A percentile compares a stretch with the other conserved stretches of the same genome.
Evolutionary conservation across 1,140 invertebrate species (phyloP).

Genomic region (Oncopodura yosiiana): DNA sequence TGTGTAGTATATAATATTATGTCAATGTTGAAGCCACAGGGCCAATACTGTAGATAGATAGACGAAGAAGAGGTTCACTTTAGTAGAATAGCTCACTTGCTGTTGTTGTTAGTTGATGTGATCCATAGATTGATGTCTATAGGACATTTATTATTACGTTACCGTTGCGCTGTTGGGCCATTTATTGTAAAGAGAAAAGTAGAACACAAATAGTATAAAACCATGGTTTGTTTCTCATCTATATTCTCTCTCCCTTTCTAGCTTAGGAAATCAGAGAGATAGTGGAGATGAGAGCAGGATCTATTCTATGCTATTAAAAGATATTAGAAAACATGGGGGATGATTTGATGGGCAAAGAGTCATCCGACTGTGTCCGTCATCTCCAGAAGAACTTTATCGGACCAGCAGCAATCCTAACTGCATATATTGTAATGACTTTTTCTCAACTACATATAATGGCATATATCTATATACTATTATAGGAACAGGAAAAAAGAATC

Average conservation of each 20-base stretch:
- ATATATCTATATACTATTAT: too few relatives aligned
- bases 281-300: neutral
- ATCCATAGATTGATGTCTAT: too few relatives aligned
- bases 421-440: too few relatives aligned
- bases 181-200: constrained; percentile 5
- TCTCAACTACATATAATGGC: too few relatives aligned
- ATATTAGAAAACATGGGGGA: constrained; percentile 30
- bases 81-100: constrained; percentile 18
- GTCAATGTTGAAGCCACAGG: too few relatives aligned
- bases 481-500: too few relatives aligned
- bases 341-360: constrained; percentile 19
- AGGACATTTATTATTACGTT: constrained; percentile 23
- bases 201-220: neutral
- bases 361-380: constrained; percentile 21
- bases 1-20: too few relatives aligned
- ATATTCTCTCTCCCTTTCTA: neutral
- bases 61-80: too few relatives aligned
- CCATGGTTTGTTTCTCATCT: neutral
- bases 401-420: too few relatives aligned
- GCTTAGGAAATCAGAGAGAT: neutral
- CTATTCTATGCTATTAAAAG: constrained; percentile 17
- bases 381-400: too few relatives aligned
- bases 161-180: constrained; percentile 10
- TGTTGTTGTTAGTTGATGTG: too few relatives aligned
- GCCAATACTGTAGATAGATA: too few relatives aligned